phyloP scores from a whole-genome alignment of 37 sponge, comb jelly and placozoan genomes.

The Diacarnus erythraeanus region DNA sequence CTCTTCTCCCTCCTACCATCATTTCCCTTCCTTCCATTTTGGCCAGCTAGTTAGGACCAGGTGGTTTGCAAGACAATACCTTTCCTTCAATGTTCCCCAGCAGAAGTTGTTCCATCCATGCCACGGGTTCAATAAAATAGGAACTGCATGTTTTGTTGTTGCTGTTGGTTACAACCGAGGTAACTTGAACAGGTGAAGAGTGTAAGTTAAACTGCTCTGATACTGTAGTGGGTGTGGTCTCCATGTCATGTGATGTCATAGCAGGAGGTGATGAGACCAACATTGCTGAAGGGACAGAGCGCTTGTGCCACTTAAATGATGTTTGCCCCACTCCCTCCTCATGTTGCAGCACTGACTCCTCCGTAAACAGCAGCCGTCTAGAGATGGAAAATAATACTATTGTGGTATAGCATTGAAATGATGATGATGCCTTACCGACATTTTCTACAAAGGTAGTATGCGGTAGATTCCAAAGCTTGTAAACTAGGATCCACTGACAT shows the following conservation, averaged over 20 bases:
- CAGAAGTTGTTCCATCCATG: constrained; percentile 61
- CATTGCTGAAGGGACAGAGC: background rate
- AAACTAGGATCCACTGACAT: constrained; percentile 52
- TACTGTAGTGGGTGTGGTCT: background rate
- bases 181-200: background rate
- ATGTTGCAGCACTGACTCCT: constrained; percentile 63
- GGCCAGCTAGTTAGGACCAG: background rate
- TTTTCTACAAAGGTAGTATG: constrained; percentile 67
- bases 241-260: background rate
- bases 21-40: too few relatives aligned
- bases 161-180: background rate
- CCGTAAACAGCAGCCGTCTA: constrained; percentile 66
- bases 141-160: constrained; percentile 46
- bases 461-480: constrained; percentile 4
- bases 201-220: too few relatives aligned
- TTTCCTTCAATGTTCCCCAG: constrained; percentile 58
- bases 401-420: background rate
- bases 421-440: constrained; percentile 49
- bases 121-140: constrained; percentile 69
- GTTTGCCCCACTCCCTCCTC: constrained; percentile 62
- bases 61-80: constrained; percentile 1
- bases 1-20: too few relatives aligned
- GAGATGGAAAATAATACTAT: background rate
- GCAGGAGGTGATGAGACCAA: too few relatives aligned
- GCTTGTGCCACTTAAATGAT: constrained; percentile 73